Evolutionary conservation across 2,797 vertebrate genomes (phyloP).

Genomic region (Sylvilagus floridanus): DNA sequence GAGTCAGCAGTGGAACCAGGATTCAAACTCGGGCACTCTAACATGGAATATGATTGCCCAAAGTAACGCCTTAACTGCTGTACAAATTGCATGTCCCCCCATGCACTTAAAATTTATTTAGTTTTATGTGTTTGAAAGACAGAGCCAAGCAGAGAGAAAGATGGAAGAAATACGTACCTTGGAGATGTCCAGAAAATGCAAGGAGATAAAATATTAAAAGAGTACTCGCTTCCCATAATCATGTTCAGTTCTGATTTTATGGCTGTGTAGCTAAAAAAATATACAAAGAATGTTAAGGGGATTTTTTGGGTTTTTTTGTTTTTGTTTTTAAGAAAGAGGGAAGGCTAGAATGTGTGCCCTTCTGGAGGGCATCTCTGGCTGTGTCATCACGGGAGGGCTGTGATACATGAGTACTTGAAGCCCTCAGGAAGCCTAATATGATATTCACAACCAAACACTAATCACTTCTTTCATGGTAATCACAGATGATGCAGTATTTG

Average conservation of each 20-base stretch:
- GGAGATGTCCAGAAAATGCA: constrained; percentile 13
- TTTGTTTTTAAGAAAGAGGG: constrained; percentile 11
- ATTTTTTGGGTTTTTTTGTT: not conserved
- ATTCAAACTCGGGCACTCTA: too few species aligned
- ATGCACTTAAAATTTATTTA: too few species aligned
- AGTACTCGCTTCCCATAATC: not conserved
- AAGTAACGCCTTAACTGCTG: too few species aligned
- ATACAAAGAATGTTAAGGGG: not conserved
- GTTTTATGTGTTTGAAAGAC: too few species aligned
- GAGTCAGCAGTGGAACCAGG: too few species aligned
- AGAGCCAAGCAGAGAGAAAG: too few species aligned
- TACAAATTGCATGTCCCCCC: too few species aligned
- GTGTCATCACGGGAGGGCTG: not conserved
- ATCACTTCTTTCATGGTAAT: constrained; percentile 58
- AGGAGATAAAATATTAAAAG: constrained; percentile 16
- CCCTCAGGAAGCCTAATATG: constrained; percentile 36
- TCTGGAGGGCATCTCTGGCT: not conserved
- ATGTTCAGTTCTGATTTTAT: not conserved
- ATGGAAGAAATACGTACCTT: not conserved
- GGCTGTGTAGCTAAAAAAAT: not conserved
- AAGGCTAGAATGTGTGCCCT: not conserved
- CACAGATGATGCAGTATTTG: constrained; percentile 60
- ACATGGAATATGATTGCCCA: too few species aligned
- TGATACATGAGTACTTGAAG: not conserved
- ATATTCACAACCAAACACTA: constrained; percentile 63